These are phyloP conservation scores for Odontomachus brunneus DNA, from an alignment of 1,140 invertebrate species.

Conservation along the genomic window DNA sequence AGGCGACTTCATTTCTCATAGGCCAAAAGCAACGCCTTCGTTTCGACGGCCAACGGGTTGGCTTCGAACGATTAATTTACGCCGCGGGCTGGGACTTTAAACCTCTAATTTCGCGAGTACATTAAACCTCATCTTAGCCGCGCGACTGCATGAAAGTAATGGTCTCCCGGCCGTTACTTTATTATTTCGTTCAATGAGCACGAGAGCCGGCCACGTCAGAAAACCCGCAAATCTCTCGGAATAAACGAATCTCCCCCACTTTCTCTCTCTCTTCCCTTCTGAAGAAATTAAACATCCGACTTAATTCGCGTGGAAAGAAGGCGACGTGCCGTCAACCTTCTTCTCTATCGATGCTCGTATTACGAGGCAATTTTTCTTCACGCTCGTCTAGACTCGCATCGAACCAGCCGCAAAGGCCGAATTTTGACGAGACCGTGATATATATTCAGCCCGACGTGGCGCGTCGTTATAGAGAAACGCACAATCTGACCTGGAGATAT, in stretches of 20 bases:
- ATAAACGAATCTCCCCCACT: background rate
- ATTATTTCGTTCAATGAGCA: background rate
- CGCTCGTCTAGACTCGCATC: background rate
- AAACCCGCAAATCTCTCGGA: constrained; percentile 3
- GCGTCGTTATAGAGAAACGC: constrained; percentile 59
- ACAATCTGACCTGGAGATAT: constrained; percentile 56
- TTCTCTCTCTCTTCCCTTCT: background rate
- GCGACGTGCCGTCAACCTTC: background rate
- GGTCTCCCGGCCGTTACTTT: background rate
- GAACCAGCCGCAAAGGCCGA: constrained; percentile 1
- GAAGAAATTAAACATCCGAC: constrained; percentile 36
- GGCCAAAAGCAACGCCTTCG: background rate
- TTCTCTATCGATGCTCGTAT: background rate
- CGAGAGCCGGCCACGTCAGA: background rate
- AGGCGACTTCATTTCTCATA: constrained; percentile 24
- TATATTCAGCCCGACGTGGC: constrained; percentile 32
- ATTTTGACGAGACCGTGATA: constrained; percentile 45
- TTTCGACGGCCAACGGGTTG: background rate
- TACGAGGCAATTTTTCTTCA: constrained; percentile 26
- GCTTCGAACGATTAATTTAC: constrained; percentile 37
- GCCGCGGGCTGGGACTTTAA: too few relatives aligned
- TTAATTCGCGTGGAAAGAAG: constrained; percentile 17
- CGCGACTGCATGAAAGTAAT: background rate
- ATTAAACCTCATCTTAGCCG: too few relatives aligned
- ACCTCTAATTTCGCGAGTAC: too few relatives aligned